These are phyloP conservation scores for Takifugu rubripes DNA, from an alignment of 2,797 vertebrate species.

Conservation along the genomic window DNA sequence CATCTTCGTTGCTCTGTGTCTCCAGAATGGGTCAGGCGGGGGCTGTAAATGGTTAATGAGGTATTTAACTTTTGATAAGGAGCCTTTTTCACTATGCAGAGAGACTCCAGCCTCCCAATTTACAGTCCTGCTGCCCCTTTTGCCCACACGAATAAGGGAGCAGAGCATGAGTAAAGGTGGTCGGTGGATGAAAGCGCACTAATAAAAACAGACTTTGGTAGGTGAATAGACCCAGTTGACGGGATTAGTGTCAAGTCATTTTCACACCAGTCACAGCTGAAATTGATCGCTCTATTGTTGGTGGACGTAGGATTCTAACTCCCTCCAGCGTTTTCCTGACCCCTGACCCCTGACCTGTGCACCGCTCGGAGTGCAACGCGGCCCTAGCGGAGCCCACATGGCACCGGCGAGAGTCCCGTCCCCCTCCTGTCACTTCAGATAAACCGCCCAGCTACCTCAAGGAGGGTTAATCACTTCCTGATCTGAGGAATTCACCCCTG, in stretches of 20 bases:
- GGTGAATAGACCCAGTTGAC: neutral
- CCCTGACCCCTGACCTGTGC: constrained; percentile 50
- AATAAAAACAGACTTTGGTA: neutral
- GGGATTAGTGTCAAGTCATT: neutral
- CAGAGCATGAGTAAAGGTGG: neutral
- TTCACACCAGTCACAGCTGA: constrained; percentile 7
- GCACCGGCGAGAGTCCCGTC: constrained; percentile 1
- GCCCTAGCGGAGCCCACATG: constrained; percentile 30
- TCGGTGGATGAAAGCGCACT: neutral
- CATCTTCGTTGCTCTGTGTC: neutral
- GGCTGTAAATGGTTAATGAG: constrained; percentile 37
- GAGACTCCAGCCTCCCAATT: constrained; percentile 25
- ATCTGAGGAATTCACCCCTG: constrained; percentile 54
- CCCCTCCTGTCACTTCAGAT: constrained; percentile 17
- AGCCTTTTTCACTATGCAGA: constrained; percentile 62
- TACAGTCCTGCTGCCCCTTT: constrained; percentile 7
- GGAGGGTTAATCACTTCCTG: constrained; percentile 53
- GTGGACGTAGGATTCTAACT: constrained; percentile 48
- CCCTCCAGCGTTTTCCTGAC: constrained; percentile 30
- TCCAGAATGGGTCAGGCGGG: constrained; percentile 45
- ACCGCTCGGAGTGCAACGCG: constrained; percentile 32
- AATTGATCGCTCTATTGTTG: constrained; percentile 27
- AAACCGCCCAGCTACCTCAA: constrained; percentile 9
- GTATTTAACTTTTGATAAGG: constrained; percentile 72
- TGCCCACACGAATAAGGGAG: neutral